phyloP scores from a whole-genome alignment of 2,888 invertebrate species.

The Bibio marci region DNA sequence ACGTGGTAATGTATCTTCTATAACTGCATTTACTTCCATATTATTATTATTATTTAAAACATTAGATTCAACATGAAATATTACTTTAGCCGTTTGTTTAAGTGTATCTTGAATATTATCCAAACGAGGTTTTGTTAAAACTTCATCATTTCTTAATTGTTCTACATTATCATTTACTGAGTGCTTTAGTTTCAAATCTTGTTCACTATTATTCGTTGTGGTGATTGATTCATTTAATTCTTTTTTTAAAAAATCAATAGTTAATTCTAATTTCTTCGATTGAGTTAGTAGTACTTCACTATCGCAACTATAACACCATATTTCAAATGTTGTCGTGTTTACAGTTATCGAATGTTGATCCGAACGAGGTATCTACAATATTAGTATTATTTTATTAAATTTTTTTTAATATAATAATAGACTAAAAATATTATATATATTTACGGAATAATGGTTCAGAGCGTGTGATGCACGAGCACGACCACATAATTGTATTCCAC shows the following conservation, averaged over 20 bases:
- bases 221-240: too few species aligned
- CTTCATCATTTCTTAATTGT: neutral
- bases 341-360: constrained; percentile 58
- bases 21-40: neutral
- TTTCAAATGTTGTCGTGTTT: constrained; percentile 50
- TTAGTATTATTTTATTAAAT: neutral
- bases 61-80: too few species aligned
- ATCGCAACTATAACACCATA: constrained; percentile 70
- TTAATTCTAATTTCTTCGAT: too few species aligned
- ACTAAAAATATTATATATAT: constrained; percentile 1
- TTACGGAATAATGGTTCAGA: constrained; percentile 45
- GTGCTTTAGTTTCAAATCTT: neutral
- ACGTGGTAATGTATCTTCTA: constrained; percentile 28
- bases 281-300: constrained; percentile 39
- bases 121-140: neutral
- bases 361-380: constrained; percentile 44
- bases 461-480: constrained; percentile 51
- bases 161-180: neutral
- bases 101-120: neutral
- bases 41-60: neutral
- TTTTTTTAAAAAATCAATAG: too few species aligned
- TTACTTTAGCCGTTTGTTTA: neutral
- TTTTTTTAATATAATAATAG: neutral
- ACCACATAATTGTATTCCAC: constrained; percentile 63
- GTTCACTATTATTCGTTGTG: neutral